Evolutionary conservation across 2,113 vertebrate genomes (phyloP).

Genomic region (Ifrita kowaldi): DNA sequence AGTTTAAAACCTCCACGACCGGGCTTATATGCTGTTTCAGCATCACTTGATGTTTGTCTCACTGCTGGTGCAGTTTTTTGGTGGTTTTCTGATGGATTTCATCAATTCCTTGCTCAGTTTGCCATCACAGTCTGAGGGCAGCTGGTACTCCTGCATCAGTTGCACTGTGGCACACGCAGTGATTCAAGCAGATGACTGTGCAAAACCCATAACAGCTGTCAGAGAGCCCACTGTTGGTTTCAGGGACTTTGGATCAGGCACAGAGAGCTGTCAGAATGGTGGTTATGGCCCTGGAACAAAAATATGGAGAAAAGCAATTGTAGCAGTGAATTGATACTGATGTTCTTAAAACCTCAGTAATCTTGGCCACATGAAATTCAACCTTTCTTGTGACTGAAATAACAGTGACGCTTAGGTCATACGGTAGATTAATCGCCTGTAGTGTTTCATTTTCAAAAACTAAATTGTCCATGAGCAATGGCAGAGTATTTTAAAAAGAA

Average conservation of each 20-base stretch:
- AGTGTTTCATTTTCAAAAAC: conserved; percentile 21
- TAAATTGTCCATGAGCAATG: conserved; percentile 33
- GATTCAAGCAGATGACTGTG: neutral
- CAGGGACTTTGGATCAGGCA: neutral
- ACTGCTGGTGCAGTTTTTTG: neutral
- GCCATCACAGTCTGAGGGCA: neutral
- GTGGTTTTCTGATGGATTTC: neutral
- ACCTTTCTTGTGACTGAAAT: conserved; percentile 26
- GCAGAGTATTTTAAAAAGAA: neutral
- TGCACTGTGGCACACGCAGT: neutral
- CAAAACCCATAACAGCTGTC: fast-evolving
- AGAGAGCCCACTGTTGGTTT: neutral
- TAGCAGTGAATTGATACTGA: neutral
- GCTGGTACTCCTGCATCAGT: neutral
- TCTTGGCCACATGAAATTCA: conserved; percentile 23
- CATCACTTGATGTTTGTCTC: fast-evolving
- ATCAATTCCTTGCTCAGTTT: neutral
- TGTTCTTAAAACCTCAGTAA: conserved; percentile 41
- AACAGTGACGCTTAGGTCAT: conserved; percentile 28
- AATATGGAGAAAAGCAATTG: neutral
- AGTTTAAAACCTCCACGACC: neutral
- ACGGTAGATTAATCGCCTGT: neutral
- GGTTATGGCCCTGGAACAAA: conserved; percentile 3
- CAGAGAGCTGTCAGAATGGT: neutral
- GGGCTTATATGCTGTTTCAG: neutral